These are phyloP conservation scores for Henricia sp. DNA, from an alignment of 53 echinoderm and acorn worm species.

Conservation along the genomic window DNA sequence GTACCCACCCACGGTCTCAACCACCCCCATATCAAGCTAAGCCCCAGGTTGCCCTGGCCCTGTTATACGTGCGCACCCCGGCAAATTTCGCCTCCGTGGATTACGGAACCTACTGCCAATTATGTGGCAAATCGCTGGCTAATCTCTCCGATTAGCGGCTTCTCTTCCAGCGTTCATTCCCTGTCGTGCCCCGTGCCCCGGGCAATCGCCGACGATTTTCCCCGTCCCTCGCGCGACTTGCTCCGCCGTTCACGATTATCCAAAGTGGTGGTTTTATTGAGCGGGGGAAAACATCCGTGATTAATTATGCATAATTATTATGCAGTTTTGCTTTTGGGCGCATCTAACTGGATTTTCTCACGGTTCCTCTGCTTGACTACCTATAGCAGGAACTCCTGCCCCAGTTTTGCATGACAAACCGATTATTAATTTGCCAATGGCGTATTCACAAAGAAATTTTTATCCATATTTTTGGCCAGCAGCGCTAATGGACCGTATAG, in stretches of 20 bases:
- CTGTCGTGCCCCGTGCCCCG: neutral
- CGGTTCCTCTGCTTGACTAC: slow-evolving; percentile 50
- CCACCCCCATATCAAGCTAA: slow-evolving; percentile 16
- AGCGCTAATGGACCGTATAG: too few species aligned
- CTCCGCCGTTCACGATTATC: neutral
- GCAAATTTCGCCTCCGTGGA: slow-evolving; percentile 41
- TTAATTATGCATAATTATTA: slow-evolving; percentile 51
- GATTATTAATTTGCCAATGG: slow-evolving; percentile 21
- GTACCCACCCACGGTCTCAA: slow-evolving; percentile 29
- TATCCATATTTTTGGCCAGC: too few species aligned
- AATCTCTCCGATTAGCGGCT: slow-evolving; percentile 48
- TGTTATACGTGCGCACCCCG: slow-evolving; percentile 28
- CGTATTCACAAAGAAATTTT: neutral
- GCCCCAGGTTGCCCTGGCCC: slow-evolving; percentile 7
- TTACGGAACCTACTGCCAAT: slow-evolving; percentile 42
- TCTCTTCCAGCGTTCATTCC: slow-evolving; percentile 1
- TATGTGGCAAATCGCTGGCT: slow-evolving; percentile 32
- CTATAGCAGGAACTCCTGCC: neutral
- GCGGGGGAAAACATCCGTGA: slow-evolving; percentile 41
- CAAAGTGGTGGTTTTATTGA: slow-evolving; percentile 39
- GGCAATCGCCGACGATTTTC: neutral
- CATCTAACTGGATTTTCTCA: slow-evolving; percentile 27
- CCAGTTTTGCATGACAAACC: slow-evolving; percentile 27
- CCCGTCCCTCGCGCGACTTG: neutral
- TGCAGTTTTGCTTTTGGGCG: slow-evolving; percentile 19